These are phyloP conservation scores for Oryzias melastigma DNA, from an alignment of 2,113 vertebrate genomes.

Conservation along the genomic window DNA sequence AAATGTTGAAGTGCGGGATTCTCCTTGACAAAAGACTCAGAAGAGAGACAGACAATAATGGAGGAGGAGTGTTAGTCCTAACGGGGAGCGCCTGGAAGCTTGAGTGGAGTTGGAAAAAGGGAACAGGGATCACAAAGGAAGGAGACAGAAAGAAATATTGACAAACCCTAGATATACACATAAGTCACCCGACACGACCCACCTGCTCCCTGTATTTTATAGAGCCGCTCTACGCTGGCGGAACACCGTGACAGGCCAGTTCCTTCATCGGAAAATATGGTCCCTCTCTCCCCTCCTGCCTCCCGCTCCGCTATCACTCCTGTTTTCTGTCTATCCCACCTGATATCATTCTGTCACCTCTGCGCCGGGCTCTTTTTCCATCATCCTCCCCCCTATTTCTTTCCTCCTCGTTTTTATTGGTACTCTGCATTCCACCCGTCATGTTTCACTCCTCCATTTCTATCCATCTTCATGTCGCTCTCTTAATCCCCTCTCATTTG, in stretches of 20 bases:
- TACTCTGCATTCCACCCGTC: slow-evolving; percentile 66
- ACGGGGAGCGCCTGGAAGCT: slow-evolving; percentile 14
- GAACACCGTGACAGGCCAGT: slow-evolving; percentile 83
- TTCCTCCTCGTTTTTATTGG: slow-evolving; percentile 67
- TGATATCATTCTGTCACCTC: slow-evolving; percentile 82
- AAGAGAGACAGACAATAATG: slow-evolving; percentile 12
- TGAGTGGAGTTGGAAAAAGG: slow-evolving; percentile 23
- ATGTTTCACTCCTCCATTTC: slow-evolving; percentile 70
- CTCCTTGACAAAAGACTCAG: neutral
- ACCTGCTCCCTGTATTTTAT: slow-evolving; percentile 77
- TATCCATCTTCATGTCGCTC: slow-evolving; percentile 76
- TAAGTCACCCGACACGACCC: slow-evolving; percentile 80
- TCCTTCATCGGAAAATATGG: slow-evolving; percentile 83
- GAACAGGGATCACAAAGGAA: slow-evolving; percentile 50
- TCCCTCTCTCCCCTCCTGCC: slow-evolving; percentile 66
- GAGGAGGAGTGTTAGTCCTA: slow-evolving; percentile 30
- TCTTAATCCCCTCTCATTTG: slow-evolving; percentile 77
- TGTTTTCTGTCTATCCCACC: slow-evolving; percentile 75
- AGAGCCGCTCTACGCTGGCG: slow-evolving; percentile 78
- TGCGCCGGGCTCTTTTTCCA: slow-evolving; percentile 56
- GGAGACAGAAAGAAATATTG: slow-evolving; percentile 83
- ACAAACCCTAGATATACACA: slow-evolving; percentile 83
- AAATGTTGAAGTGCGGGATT: slow-evolving; percentile 2
- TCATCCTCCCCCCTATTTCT: slow-evolving; percentile 50
- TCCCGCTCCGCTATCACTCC: slow-evolving; percentile 66